Evolutionary conservation across 1,140 invertebrate genomes (phyloP), one percentile per base, ranked within the genome.

Genomic region (Cydia splendana): DNA sequence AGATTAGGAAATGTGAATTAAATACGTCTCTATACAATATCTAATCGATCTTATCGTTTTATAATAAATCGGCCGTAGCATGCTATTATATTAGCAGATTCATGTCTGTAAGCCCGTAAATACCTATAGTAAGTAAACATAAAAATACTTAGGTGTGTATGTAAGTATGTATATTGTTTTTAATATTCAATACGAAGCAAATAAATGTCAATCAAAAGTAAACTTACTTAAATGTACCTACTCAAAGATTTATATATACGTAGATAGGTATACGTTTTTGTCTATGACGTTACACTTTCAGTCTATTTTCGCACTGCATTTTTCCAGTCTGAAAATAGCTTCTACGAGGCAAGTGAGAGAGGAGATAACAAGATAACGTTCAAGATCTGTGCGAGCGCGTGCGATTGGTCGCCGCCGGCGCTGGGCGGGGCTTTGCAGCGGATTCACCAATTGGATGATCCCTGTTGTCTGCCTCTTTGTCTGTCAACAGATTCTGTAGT

Each of bases 391-490:
- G 84, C 81, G 78, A 77, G 83, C 74, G 75, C 78, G 57, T 53
- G 82, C 62, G 84, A 93, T 93, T 93, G 91, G 90, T 74, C 82
- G 86, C 24, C 75, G 80, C 62, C 20, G 62, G 48, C 53, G 13
- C 75, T 79, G 87, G 91, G 91, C 91, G 90, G 84, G 87, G 87
- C 86, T 71, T 51, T 76, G 76, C 78, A 62, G 78, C 85, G 87
- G 90, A 93, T 91, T 88, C 90, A 91, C 91, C 91, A 93, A 93
- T 93, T 85, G 87, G 90, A 93, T 93, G 90, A 78, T 85, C 89
- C 85, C 82, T 86, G 87, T 93, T 92, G 90, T 93, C 91, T 91
- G 84, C 89, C 85, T 91, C 91, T 92, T 92, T 92, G 91, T 92
- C 91, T 91, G 88, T 88, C 88, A 88, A 79, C 82, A 83, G 87